These are phyloP conservation scores for Synanthedon myopaeformis DNA, from an alignment of 2,888 invertebrate species.

Conservation along the genomic window DNA sequence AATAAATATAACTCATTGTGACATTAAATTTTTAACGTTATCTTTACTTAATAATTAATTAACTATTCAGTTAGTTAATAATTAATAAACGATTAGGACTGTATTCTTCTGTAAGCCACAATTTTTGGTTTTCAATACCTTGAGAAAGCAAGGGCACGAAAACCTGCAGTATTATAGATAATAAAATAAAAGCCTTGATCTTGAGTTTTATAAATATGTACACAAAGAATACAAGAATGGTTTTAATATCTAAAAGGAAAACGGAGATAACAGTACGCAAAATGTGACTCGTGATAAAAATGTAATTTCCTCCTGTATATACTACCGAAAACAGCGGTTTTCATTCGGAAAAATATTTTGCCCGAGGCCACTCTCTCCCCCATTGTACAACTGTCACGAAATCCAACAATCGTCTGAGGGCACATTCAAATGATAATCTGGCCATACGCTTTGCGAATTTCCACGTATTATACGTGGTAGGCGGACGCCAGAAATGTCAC, in stretches of 20 bases:
- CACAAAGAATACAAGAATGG: background rate
- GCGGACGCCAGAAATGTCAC: slow-evolving; percentile 48
- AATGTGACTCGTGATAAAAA: slow-evolving; percentile 46
- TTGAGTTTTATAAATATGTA: too few species aligned
- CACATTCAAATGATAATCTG: slow-evolving; percentile 67
- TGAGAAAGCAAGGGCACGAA: too few species aligned
- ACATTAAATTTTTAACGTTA: too few species aligned
- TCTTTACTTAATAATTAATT: too few species aligned
- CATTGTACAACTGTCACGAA: slow-evolving; percentile 58
- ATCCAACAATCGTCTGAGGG: slow-evolving; percentile 62
- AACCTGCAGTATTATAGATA: too few species aligned
- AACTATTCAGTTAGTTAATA: too few species aligned
- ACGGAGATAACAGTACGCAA: slow-evolving; percentile 28
- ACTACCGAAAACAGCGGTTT: slow-evolving; percentile 37
- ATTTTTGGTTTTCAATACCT: too few species aligned
- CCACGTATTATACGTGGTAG: slow-evolving; percentile 27
- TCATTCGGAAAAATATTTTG: slow-evolving; percentile 49
- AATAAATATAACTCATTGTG: too few species aligned
- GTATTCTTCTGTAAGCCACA: too few species aligned
- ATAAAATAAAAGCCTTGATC: too few species aligned
- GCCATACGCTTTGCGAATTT: slow-evolving; percentile 56
- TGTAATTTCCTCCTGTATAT: slow-evolving; percentile 37
- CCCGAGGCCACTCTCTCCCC: slow-evolving; percentile 33
- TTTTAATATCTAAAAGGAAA: background rate
- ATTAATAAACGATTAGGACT: too few species aligned